Percentiles rank a stretch among this genome's conserved stretches.
Evolutionary conservation across 2,888 invertebrate species (phyloP).

Genomic region (Entomobrya multifasciata): DNA sequence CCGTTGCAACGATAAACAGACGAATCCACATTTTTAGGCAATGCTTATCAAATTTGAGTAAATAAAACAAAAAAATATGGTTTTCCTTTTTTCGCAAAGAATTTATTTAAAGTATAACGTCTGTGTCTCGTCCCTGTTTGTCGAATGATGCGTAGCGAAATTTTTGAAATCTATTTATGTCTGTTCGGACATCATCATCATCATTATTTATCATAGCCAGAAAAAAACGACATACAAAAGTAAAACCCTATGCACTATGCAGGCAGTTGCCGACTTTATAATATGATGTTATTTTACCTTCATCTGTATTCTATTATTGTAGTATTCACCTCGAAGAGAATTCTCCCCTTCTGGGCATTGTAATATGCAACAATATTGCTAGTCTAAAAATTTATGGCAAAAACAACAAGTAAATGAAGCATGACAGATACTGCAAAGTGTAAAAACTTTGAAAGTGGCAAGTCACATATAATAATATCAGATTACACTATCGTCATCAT

Average conservation of each 20-base stretch:
- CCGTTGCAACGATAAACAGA: slow-evolving; percentile 63
- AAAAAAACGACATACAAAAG: too few species aligned
- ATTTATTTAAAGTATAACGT: not conserved
- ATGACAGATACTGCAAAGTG: not conserved
- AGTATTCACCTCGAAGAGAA: not conserved
- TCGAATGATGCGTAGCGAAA: slow-evolving; percentile 26
- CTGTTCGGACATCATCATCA: not conserved
- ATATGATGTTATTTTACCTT: slow-evolving; percentile 1
- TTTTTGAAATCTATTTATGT: slow-evolving; percentile 57
- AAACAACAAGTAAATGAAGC: not conserved
- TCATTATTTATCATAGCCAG: not conserved
- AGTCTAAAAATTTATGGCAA: not conserved
- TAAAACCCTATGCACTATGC: too few species aligned
- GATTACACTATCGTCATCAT: not conserved
- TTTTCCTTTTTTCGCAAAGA: not conserved
- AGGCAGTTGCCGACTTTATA: not conserved
- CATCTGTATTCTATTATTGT: slow-evolving; percentile 31
- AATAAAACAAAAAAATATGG: not conserved
- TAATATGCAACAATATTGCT: not conserved
- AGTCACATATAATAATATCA: not conserved
- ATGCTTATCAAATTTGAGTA: too few species aligned
- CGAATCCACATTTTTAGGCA: slow-evolving; percentile 64
- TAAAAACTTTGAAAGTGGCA: not conserved
- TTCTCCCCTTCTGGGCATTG: slow-evolving; percentile 39
- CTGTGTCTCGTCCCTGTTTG: slow-evolving; percentile 49